phyloP scores from a whole-genome alignment of 2,797 vertebrate species.

The Megalops cyprinoides region DNA sequence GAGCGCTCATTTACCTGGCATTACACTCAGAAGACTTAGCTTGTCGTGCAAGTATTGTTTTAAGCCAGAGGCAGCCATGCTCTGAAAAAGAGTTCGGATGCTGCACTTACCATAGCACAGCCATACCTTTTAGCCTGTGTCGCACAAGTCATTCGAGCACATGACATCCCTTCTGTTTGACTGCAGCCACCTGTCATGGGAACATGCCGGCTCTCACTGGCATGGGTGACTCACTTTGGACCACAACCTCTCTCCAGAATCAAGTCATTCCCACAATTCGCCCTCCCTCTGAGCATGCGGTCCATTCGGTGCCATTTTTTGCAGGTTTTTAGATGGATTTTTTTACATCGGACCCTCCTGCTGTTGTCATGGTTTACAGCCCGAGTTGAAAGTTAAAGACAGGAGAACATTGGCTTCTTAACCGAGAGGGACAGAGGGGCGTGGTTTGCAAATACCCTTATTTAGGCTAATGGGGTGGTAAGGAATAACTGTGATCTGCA shows the following conservation, averaged over 20 bases:
- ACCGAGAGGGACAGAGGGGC: neutral
- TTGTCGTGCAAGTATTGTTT: no score
- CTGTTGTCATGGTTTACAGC: neutral
- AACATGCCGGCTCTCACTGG: neutral
- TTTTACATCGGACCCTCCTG: neutral
- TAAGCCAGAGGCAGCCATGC: neutral
- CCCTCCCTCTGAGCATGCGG: neutral
- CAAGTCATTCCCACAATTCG: no score
- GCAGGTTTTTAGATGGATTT: neutral
- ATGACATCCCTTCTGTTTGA: no score
- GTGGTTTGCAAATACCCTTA: neutral
- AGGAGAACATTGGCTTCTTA: neutral
- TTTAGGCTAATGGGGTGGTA: neutral
- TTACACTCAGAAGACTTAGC: no score
- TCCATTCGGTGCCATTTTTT: neutral
- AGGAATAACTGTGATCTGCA: neutral
- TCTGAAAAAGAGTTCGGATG: neutral
- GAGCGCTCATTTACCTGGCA: no score
- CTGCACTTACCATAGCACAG: neutral
- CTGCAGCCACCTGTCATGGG: no score
- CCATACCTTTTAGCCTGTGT: no score
- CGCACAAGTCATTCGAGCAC: no score
- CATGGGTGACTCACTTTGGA: no score
- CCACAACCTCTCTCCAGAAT: no score
- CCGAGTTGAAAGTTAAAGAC: conserved; percentile 3